phyloP scores from a whole-genome alignment of 2,113 vertebrate genomes.

The Sminthopsis crassicaudata region DNA sequence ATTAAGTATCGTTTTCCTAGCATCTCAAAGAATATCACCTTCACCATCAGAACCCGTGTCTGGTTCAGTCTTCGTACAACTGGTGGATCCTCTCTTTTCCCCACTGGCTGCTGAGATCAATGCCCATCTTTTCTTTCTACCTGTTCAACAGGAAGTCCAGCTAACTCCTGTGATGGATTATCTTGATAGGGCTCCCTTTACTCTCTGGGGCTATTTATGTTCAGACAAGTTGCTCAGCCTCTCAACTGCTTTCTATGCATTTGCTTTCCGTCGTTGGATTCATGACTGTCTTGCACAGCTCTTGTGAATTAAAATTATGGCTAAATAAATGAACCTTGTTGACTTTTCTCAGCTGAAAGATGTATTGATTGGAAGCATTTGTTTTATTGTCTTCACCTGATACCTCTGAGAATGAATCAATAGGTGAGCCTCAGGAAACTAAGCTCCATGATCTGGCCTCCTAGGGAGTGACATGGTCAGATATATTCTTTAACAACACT shows the following conservation, averaged over 20 bases:
- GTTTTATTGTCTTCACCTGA: neutral
- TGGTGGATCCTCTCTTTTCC: neutral
- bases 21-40: neutral
- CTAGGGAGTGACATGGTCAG: neutral
- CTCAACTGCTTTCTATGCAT: neutral
- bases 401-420: neutral
- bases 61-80: neutral
- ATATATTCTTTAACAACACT: neutral
- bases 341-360: neutral
- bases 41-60: neutral
- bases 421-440: neutral
- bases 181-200: neutral
- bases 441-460: neutral
- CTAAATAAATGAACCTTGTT: neutral
- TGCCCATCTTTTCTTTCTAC: neutral
- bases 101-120: neutral
- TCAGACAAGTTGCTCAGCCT: neutral
- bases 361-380: neutral
- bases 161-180: neutral
- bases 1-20: no score
- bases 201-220: neutral
- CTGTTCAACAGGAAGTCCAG: neutral
- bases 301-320: neutral
- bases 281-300: neutral
- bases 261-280: neutral